Conservation (phyloP, 2,113 vertebrate species). For the Oryzias javanicus region DNA sequence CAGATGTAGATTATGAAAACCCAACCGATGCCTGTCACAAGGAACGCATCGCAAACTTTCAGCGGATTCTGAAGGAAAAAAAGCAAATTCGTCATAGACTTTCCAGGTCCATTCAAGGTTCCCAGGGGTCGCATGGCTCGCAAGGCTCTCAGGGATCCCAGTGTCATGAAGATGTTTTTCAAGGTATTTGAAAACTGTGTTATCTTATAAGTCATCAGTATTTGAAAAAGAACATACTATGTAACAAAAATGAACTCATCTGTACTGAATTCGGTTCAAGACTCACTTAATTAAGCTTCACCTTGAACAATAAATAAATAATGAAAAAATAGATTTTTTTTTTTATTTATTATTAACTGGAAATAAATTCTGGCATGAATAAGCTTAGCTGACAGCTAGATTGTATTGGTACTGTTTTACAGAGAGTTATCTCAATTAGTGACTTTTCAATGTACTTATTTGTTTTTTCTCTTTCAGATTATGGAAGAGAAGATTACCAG, state of each 20-base stretch:
- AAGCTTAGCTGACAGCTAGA: too few relatives aligned
- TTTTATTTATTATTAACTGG: too few relatives aligned
- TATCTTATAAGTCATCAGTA: neutral
- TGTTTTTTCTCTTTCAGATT: constrained; percentile 79
- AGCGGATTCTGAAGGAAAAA: constrained; percentile 89
- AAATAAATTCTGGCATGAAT: too few relatives aligned
- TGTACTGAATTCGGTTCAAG: too few relatives aligned
- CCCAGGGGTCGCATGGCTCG: constrained; percentile 78
- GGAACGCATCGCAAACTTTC: constrained; percentile 92
- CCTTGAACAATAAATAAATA: too few relatives aligned
- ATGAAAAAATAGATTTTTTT: too few relatives aligned
- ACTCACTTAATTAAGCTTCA: too few relatives aligned
- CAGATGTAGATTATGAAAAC: constrained; percentile 31
- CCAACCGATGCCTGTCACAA: constrained; percentile 81
- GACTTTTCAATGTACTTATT: constrained; percentile 20
- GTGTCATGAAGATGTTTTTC: constrained; percentile 81
- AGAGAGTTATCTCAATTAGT: neutral
- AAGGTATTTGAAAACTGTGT: constrained; percentile 81
- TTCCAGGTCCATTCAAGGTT: constrained; percentile 82
- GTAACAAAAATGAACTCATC: too few relatives aligned
- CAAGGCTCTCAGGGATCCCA: constrained; percentile 79
- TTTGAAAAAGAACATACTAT: too few relatives aligned
- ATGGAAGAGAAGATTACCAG: constrained; percentile 86
- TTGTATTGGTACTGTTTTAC: too few relatives aligned
- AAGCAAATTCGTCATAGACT: constrained; percentile 83